Conservation (phyloP, 2,888 invertebrate genomes). For the Calliopum simillimum region DNA sequence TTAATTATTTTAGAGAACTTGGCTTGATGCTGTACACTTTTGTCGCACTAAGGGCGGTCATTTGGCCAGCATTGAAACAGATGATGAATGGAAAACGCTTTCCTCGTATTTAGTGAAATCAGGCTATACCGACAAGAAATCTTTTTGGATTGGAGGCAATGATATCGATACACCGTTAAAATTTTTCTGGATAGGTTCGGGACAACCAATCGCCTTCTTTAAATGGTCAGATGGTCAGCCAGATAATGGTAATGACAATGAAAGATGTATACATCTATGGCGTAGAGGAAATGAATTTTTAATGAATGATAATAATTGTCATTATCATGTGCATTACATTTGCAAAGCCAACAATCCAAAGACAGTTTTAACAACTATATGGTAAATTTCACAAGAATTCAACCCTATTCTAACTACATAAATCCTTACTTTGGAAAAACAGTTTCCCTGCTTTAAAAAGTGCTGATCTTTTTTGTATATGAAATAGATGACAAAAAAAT, state of each 20-base stretch:
- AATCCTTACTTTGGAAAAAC: no score
- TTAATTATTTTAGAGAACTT: not conserved
- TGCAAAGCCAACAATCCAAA: conserved; percentile 9
- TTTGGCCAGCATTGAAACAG: not conserved
- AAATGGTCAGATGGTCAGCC: conserved; percentile 55
- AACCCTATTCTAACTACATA: no score
- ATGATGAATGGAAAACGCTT: conserved; percentile 7
- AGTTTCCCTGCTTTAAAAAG: no score
- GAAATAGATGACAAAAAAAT: no score
- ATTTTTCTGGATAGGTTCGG: conserved; percentile 56
- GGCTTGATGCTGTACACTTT: conserved; percentile 1
- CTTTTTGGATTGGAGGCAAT: conserved; percentile 44
- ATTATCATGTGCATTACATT: conserved; percentile 5
- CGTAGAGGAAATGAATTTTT: not conserved
- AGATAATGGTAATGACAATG: conserved; percentile 39
- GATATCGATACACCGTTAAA: conserved; percentile 55
- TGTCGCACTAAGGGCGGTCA: no score
- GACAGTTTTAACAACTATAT: not conserved
- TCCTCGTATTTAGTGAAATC: not conserved
- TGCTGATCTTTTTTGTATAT: no score
- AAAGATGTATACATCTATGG: conserved; percentile 24
- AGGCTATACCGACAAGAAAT: not conserved
- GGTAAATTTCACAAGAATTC: no score
- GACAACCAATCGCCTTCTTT: conserved; percentile 52
- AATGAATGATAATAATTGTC: conserved; percentile 19